These are phyloP conservation scores for Albula glossodonta DNA, from an alignment of 2,113 vertebrate species.

Conservation along the genomic window DNA sequence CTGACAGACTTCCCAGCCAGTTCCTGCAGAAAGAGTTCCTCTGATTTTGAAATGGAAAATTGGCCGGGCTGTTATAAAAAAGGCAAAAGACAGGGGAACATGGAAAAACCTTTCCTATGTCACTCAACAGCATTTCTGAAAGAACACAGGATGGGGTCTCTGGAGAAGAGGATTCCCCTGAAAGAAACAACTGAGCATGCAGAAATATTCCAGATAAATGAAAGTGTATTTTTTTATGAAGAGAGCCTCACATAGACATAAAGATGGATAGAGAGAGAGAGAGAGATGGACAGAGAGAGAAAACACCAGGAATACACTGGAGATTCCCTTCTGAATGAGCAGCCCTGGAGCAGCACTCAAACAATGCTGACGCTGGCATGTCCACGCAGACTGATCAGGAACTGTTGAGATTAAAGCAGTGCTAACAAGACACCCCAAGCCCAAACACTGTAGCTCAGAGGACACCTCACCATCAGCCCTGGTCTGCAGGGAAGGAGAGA, in stretches of 20 bases:
- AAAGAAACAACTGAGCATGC: not conserved
- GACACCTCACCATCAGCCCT: not conserved
- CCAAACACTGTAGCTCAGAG: not conserved
- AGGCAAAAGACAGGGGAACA: not conserved
- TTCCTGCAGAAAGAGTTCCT: not conserved
- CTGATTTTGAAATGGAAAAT: not conserved
- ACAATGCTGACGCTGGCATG: conserved; percentile 67
- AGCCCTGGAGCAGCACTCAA: conserved; percentile 12
- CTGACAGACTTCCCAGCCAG: not conserved
- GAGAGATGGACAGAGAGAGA: not conserved
- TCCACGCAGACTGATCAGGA: conserved; percentile 66
- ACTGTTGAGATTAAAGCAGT: conserved; percentile 57
- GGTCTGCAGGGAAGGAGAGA: conserved; percentile 14
- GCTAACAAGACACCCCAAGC: not conserved
- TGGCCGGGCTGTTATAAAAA: not conserved
- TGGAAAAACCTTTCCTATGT: not conserved
- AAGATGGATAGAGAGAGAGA: too few species aligned
- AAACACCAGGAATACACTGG: conserved; percentile 11
- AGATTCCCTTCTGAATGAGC: conserved; percentile 7
- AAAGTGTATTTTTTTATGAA: not conserved
- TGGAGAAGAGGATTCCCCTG: not conserved
- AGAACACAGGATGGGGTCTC: conserved; percentile 10
- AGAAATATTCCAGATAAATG: not conserved
- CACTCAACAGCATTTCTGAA: conserved; percentile 7
- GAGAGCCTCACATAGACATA: conserved; percentile 1